Base-by-base conservation (phyloP, 1,140 invertebrate species). In the Leptopilina clavipes region DNA sequence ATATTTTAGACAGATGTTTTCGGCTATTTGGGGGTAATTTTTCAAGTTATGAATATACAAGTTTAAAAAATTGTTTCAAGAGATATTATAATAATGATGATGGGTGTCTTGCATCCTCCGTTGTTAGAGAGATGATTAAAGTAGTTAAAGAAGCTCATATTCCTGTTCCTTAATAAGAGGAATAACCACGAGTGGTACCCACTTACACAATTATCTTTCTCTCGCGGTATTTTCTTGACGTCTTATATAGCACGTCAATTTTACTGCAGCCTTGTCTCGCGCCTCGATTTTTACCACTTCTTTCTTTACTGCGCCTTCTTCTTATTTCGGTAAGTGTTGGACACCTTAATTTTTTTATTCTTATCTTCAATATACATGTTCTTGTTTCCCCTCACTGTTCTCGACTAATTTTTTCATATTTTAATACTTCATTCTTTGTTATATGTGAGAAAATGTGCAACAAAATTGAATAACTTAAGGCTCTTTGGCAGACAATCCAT, bases 161-260 rank as follows among this genome's bases (percentile, higher is more conserved):
- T 31, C 25, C 59, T 31, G 11, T 31, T 14, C 59, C 59, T 65
- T 14, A 31, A 22, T 9, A 65, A 65, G 59, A 65, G 59, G 22
- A 37, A 65, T 22, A 37, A 65, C 72, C 48, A 45, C 59, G 76
- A 75, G 71, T 72, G 80, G 79, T 78, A 85, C 85, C 85, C 86
- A 86, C 86, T 87, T 88, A 86, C 84, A 87, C 86, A 86, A 88
- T 89, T 89, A 89, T 88, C 87, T 84, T 31, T 31, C 25, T 76
- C 81, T 83, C 83, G 85, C 83, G 82, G 83, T 84, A 89, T 89
- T 86, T 88, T 73, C 81, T 82, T 79, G 78, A 78, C 75, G 77
- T 79, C 78, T 79, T 73, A 74, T 73, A 74, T 84, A 75, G 81
- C 82, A 85, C 80, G 73, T 80, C 81, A 78, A 86, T 87, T 78